Base-by-base conservation (phyloP, 2,888 invertebrate genomes). In the Priocnemis perturbator region DNA sequence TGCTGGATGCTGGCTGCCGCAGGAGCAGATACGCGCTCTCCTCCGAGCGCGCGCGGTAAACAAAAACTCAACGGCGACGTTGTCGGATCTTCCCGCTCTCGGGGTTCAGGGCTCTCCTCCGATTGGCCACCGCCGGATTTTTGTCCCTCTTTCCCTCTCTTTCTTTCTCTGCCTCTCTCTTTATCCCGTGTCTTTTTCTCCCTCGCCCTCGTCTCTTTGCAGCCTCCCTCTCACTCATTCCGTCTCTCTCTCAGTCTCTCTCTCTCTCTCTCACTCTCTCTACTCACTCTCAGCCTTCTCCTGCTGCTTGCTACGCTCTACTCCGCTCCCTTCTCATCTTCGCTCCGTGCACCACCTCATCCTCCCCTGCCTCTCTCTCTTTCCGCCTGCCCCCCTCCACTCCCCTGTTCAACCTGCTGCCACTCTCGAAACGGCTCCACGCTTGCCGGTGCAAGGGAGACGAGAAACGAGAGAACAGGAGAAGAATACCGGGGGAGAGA, bases 61-160 rank as follows among this genome's bases (percentile, higher is more conserved):
- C 87, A 87, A 87, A 87, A 87, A 87, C 86, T 86, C 81, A 62
- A 76, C 77, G 81, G 86, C 87, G 84, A 87, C 87, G 87, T 87
- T 87, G 87, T 87, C 87, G 84, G 87, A 86, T 87, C 87, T 87
- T 85, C 77, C 84, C 83, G 85, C 84, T 83, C 80, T 63, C 67
- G 73, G 79, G 73, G 79, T 77, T 74, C 81, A 75, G 79, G 78
- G 76, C 76, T 78, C 77, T 80, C 76, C 73, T 81, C 78, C 80
- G 74, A 85, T 85, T 85, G 85, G 85, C 85, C 85, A 82, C 77
- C 73, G 70, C 72, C 77, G 81, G 76, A 83, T 84, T 84, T 86
- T 86, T 85, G 74, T 85, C 77, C 81, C 81, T 79, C 81, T 80
- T 78, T 81, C 71, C 64, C 64, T 64, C 62, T 67, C 64, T 61